Base-by-base conservation (phyloP, 2,797 vertebrate species). In the Jordanella pulchra region DNA sequence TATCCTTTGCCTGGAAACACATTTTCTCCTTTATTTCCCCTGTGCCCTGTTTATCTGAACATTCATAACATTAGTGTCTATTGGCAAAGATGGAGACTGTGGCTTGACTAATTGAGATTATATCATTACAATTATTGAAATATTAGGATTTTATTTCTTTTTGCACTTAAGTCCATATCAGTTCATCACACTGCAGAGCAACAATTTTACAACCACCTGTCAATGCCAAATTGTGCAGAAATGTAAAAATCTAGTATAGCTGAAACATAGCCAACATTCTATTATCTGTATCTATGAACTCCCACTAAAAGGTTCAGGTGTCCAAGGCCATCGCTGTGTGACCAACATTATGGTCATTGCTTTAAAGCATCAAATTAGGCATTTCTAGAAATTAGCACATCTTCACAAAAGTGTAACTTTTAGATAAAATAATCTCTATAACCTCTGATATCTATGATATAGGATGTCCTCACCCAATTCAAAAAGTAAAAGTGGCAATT, bases 141-240 rank as follows among this genome's bases (percentile, higher is more conserved):
- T 60, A 63, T 51, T 71, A 48, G 30, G 42, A 76, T 81, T 66
- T 15, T 9, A 15, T 9, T 30, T 32, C 32, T 35, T 67, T 54
- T 67, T 39, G 15, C 51, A 39, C 30, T 11, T 30, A 58, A 30
- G 30, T 58, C 9, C 10, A 30, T 56, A 35, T 60, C 25, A 35
- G 30, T 35, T 60, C 15, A 35, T 60, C 11, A 3, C 32, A 13
- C 18, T 39, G 58, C 32, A 42, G 12, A 23, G 11, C 56, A 61
- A n/a, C 23, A 39, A 15, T 61, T 61, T 61, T 39, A 61, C 18
- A 61, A 21, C 32, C 11, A 61, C 6, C 21, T 0, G 12, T 39
- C 32, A n/a, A 4, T 39, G 21, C 21, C 39, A 39, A n/a, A 23
- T 61, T 61, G 12, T 35, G 58, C 32, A 39, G 11, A 35, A 39